Percentiles rank a stretch among this genome's conserved stretches.
Evolutionary conservation across 64 coral and sea anemone genomes (phyloP).

Genomic region (Pocillopora verrucosa): DNA sequence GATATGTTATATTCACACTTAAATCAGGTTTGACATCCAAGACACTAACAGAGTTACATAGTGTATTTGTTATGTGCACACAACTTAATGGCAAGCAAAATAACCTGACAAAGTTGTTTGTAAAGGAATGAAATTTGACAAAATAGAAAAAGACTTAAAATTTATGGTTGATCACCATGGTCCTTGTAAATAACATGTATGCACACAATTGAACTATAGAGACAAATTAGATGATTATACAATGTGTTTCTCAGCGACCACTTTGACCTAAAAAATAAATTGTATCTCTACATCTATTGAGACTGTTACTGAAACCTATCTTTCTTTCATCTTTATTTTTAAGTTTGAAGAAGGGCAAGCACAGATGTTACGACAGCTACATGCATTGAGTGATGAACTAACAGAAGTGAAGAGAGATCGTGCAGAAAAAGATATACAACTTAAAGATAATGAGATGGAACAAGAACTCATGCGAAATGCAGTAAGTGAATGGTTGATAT

Average conservation of each 20-base stretch:
- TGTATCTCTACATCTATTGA: background rate
- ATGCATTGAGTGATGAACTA: background rate
- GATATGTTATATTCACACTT: background rate
- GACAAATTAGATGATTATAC: no score
- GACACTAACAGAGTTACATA: no score
- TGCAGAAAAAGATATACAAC: background rate
- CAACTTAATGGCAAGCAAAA: no score
- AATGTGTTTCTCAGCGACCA: background rate
- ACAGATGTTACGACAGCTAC: background rate
- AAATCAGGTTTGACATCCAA: no score
- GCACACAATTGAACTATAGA: no score
- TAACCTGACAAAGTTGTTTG: no score
- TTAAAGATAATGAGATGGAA: slow-evolving; percentile 10
- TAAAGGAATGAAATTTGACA: no score
- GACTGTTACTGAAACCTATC: background rate
- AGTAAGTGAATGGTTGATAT: background rate
- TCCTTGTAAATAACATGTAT: no score
- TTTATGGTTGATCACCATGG: no score
- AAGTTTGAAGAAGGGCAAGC: background rate
- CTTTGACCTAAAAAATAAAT: background rate
- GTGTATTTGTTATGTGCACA: no score
- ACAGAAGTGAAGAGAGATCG: background rate
- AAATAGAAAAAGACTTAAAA: no score
- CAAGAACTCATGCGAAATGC: background rate
- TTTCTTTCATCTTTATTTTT: background rate